These are phyloP conservation scores for Cotesia chilonis DNA, from an alignment of 1,140 invertebrate species.

Conservation along the genomic window DNA sequence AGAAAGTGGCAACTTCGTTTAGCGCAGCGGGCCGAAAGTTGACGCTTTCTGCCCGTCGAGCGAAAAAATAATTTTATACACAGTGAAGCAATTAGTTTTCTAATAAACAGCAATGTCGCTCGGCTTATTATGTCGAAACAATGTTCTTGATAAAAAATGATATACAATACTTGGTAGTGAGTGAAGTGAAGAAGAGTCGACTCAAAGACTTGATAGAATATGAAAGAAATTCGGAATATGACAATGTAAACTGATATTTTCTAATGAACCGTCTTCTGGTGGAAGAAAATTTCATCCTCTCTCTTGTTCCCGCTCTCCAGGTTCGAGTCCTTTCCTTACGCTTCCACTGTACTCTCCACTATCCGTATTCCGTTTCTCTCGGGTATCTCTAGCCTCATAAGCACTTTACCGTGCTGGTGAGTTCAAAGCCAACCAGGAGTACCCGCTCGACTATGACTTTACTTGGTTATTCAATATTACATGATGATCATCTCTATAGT, in stretches of 20 bases:
- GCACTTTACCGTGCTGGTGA: constrained; percentile 15
- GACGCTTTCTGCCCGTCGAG: no score
- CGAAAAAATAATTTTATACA: no score
- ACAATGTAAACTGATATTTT: constrained; percentile 38
- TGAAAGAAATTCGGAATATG: background rate
- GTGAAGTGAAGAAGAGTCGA: background rate
- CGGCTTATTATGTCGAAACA: no score
- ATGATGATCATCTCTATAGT: constrained; percentile 24
- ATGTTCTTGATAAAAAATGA: no score
- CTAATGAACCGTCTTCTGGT: constrained; percentile 35
- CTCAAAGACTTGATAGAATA: background rate
- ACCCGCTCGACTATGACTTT: background rate
- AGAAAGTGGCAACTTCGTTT: no score
- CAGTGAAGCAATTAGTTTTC: no score
- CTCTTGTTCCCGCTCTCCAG: constrained; percentile 4
- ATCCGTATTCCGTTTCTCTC: background rate
- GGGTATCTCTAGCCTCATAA: constrained; percentile 1
- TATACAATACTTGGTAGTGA: background rate
- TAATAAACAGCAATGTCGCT: no score
- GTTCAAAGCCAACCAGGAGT: constrained; percentile 36
- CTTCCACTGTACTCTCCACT: background rate
- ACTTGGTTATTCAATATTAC: constrained; percentile 34
- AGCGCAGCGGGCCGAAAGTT: no score
- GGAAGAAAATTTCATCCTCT: constrained; percentile 12
- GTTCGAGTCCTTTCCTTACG: background rate